Evolutionary conservation across 2,797 vertebrate species (phyloP).

Genomic region (Hyperoplus immaculatus): DNA sequence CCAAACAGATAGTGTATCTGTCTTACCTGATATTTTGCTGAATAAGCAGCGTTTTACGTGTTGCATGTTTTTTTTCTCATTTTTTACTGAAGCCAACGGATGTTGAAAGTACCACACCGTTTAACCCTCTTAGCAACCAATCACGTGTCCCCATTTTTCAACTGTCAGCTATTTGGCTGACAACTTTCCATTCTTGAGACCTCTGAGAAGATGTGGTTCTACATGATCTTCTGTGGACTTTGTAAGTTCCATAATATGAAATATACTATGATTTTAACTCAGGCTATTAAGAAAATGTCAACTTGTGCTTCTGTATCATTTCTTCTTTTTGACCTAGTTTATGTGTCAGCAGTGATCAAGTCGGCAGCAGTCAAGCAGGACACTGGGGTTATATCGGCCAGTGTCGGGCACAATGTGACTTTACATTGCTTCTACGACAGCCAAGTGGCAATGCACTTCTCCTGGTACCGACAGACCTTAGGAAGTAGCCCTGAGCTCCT

Average conservation of each 20-base stretch:
- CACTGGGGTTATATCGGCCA: conserved; percentile 20
- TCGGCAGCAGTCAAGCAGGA: conserved; percentile 24
- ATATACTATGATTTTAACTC: neutral
- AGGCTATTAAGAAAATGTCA: neutral
- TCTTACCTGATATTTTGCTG: neutral
- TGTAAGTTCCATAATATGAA: conserved; percentile 39
- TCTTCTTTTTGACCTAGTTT: conserved; percentile 3
- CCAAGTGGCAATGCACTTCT: conserved; percentile 71
- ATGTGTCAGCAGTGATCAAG: conserved; percentile 15
- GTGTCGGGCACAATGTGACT: conserved; percentile 58
- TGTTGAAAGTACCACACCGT: neutral
- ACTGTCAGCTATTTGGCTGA: neutral
- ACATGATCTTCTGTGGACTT: conserved; percentile 30
- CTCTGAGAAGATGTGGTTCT: conserved; percentile 32
- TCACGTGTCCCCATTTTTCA: conserved; percentile 39
- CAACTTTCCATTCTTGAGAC: neutral
- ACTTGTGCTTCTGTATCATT: neutral
- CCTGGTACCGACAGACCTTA: conserved; percentile 74
- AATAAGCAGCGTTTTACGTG: neutral
- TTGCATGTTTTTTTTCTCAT: neutral
- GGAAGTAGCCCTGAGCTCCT: conserved; percentile 66
- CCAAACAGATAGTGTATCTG: neutral
- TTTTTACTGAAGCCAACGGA: neutral
- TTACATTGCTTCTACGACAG: conserved; percentile 64
- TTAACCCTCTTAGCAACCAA: conserved; percentile 48